Evolutionary conservation across 1,140 invertebrate genomes (phyloP).

Genomic region (Reticulitermes speratus): DNA sequence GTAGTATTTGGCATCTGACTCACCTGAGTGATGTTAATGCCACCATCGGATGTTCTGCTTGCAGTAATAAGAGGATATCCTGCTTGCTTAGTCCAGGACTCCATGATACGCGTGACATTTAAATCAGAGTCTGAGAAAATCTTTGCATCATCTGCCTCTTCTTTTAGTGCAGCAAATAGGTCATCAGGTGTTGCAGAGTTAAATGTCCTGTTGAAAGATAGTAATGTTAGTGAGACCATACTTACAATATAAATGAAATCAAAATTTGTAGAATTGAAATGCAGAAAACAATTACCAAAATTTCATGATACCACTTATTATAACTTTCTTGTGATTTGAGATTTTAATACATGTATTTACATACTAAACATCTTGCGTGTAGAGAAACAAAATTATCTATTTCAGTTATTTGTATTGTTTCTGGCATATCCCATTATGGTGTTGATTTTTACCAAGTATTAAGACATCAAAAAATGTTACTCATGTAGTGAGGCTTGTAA

Average conservation of each 20-base stretch:
- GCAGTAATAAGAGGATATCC: slow-evolving; percentile 57
- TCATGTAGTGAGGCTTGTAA: no score
- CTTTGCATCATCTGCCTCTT: slow-evolving; percentile 45
- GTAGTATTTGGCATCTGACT: neutral
- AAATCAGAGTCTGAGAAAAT: neutral
- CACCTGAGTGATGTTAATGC: slow-evolving; percentile 44
- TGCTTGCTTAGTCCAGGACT: slow-evolving; percentile 56
- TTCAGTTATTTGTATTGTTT: no score
- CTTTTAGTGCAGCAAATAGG: slow-evolving; percentile 65
- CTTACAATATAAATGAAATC: neutral
- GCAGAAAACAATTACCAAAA: no score
- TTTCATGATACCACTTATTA: no score
- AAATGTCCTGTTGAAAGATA: slow-evolving; percentile 52
- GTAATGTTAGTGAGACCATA: no score
- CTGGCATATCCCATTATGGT: no score
- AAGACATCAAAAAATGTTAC: no score
- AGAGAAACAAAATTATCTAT: no score
- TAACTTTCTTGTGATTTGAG: no score
- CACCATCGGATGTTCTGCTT: slow-evolving; percentile 42
- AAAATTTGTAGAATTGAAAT: neutral
- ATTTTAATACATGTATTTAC: no score
- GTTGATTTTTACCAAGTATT: no score
- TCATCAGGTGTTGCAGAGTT: slow-evolving; percentile 67
- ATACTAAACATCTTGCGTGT: no score
- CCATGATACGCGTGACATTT: slow-evolving; percentile 35